Evolutionary conservation across 2,797 vertebrate species (phyloP).

Genomic region (Rhinella marina): DNA sequence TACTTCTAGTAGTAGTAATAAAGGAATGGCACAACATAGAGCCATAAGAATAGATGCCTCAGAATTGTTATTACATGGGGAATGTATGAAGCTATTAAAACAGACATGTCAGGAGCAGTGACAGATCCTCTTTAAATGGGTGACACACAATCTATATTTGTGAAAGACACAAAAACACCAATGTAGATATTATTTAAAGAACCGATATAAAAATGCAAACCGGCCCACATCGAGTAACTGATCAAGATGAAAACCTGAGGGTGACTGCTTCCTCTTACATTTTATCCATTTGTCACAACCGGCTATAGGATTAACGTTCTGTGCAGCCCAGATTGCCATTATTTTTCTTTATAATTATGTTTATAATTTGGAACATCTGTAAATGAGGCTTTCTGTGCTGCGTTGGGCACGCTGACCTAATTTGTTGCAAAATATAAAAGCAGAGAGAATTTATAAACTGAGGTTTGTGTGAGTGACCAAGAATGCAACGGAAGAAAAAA

Average conservation of each 20-base stretch:
- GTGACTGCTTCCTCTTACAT: background rate
- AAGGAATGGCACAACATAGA: too few relatives aligned
- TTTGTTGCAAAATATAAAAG: conserved; percentile 26
- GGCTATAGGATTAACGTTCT: background rate
- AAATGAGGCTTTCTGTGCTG: conserved; percentile 9
- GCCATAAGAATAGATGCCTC: too few relatives aligned
- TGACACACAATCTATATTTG: background rate
- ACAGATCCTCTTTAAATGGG: too few relatives aligned
- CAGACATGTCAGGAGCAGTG: too few relatives aligned
- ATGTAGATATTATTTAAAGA: background rate
- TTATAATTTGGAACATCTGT: conserved; percentile 12
- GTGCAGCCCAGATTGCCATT: background rate
- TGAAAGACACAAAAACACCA: background rate
- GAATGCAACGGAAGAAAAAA: conserved; percentile 1
- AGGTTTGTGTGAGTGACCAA: conserved; percentile 26
- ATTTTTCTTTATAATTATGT: conserved; percentile 27
- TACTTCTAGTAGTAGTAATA: too few relatives aligned
- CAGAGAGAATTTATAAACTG: conserved; percentile 20
- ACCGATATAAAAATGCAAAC: background rate
- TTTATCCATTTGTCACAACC: background rate
- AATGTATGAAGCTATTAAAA: too few relatives aligned
- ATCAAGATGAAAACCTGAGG: background rate
- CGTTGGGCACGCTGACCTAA: background rate
- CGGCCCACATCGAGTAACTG: background rate
- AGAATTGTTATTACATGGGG: too few relatives aligned